phyloP scores from a whole-genome alignment of 2,888 invertebrate species.

The Clanis bilineata region DNA sequence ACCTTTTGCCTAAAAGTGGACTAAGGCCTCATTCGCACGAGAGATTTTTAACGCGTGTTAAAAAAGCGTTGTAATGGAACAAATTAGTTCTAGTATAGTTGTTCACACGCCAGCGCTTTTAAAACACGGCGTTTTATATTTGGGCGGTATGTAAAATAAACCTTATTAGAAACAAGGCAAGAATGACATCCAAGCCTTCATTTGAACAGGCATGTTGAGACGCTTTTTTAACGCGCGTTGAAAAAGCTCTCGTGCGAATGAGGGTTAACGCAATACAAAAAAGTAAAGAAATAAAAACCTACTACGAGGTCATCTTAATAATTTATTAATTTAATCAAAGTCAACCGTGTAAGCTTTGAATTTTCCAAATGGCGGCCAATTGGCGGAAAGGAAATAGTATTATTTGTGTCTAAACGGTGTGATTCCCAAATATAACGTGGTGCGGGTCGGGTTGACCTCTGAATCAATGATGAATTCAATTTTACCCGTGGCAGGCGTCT shows the following conservation, averaged over 20 bases:
- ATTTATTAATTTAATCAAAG: conserved; percentile 14
- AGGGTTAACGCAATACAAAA: not conserved
- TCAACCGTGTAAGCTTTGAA: conserved; percentile 5
- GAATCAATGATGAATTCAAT: conserved; percentile 73
- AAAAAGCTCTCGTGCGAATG: not conserved
- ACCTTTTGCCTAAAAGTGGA: no score
- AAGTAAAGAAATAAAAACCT: not conserved
- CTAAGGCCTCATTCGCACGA: no score
- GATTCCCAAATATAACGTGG: conserved; percentile 43
- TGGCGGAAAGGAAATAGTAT: conserved; percentile 21
- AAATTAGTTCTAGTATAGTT: no score
- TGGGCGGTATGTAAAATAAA: no score
- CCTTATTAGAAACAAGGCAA: no score
- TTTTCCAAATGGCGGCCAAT: conserved; percentile 16
- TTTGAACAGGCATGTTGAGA: no score
- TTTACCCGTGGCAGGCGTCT: conserved; percentile 47
- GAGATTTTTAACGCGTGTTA: no score
- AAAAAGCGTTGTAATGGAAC: no score
- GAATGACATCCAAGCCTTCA: no score
- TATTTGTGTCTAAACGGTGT: conserved; percentile 45
- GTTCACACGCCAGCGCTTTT: no score
- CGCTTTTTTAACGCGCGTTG: no score
- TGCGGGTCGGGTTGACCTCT: conserved; percentile 57
- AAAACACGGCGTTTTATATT: no score
- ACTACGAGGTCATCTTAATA: not conserved